These are phyloP conservation scores for Parthenolecanium corni DNA, from an alignment of 2,888 invertebrate genomes.

Conservation along the genomic window DNA sequence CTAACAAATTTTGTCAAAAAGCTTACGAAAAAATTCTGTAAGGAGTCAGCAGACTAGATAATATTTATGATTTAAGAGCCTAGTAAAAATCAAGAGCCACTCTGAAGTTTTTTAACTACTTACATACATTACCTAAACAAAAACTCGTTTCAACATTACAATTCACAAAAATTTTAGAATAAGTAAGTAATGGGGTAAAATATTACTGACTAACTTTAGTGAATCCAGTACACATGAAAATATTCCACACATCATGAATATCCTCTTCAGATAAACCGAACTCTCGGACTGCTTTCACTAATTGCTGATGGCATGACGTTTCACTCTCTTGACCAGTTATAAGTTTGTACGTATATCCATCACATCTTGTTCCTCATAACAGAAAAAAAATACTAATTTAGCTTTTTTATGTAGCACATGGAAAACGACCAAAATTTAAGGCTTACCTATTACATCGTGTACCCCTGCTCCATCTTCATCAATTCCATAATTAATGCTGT, in stretches of 20 bases:
- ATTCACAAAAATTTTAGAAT: too few relatives aligned
- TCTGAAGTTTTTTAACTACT: too few relatives aligned
- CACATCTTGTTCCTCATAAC: slow-evolving; percentile 39
- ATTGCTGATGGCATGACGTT: slow-evolving; percentile 42
- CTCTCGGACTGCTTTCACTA: slow-evolving; percentile 40
- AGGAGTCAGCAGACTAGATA: too few relatives aligned
- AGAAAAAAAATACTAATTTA: background rate
- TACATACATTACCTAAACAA: too few relatives aligned
- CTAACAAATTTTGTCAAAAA: too few relatives aligned
- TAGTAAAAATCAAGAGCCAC: too few relatives aligned
- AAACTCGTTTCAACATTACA: too few relatives aligned
- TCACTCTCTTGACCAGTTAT: slow-evolving; percentile 41
- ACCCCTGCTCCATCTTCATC: slow-evolving; percentile 33
- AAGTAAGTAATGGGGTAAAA: background rate
- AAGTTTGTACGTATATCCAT: slow-evolving; percentile 42
- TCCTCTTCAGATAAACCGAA: slow-evolving; percentile 38
- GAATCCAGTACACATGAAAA: slow-evolving; percentile 44
- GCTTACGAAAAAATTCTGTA: background rate
- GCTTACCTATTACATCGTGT: slow-evolving; percentile 31
- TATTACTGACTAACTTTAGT: slow-evolving; percentile 34
- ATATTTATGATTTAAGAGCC: too few relatives aligned
- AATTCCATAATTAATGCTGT: slow-evolving; percentile 41
- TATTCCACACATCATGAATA: slow-evolving; percentile 45
- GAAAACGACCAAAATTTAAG: background rate
- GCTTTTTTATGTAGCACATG: too few relatives aligned